phyloP scores from a whole-genome alignment of 2,888 invertebrate species.

The Leuctra nigra region DNA sequence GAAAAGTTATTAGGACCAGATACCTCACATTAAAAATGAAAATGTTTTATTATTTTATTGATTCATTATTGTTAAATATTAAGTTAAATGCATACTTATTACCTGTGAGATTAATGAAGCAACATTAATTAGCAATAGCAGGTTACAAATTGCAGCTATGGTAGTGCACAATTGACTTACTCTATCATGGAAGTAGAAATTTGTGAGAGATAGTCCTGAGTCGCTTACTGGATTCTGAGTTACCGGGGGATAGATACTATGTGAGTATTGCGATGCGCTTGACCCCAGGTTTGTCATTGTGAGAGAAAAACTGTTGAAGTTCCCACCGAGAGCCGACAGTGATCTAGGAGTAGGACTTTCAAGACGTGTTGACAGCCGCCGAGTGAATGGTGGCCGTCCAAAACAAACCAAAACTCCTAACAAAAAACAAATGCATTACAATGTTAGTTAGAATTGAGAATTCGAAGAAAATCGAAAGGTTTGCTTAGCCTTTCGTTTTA shows the following conservation, averaged over 20 bases:
- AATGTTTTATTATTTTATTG: too few relatives aligned
- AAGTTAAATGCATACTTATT: too few relatives aligned
- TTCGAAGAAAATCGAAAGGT: neutral
- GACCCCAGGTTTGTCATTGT: slow-evolving; percentile 14
- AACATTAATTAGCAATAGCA: too few relatives aligned
- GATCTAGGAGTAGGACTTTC: slow-evolving; percentile 75
- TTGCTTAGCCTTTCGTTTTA: neutral
- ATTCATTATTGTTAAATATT: too few relatives aligned
- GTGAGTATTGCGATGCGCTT: slow-evolving; percentile 29
- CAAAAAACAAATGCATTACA: slow-evolving; percentile 21
- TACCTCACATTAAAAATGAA: too few relatives aligned
- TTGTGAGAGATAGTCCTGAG: too few relatives aligned
- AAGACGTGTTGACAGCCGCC: slow-evolving; percentile 60
- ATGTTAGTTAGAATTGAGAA: neutral
- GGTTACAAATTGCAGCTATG: too few relatives aligned
- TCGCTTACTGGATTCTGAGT: slow-evolving; percentile 39
- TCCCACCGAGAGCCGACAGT: slow-evolving; percentile 58
- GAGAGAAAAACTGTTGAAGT: slow-evolving; percentile 23
- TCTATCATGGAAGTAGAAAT: too few relatives aligned
- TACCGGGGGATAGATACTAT: slow-evolving; percentile 32
- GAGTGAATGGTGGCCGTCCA: slow-evolving; percentile 61
- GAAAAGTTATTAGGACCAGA: too few relatives aligned
- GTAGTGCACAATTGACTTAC: too few relatives aligned
- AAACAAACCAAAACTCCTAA: slow-evolving; percentile 74
- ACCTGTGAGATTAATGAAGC: too few relatives aligned